phyloP scores from a whole-genome alignment of 1,140 invertebrate genomes.

The Drosophila nasuta region DNA sequence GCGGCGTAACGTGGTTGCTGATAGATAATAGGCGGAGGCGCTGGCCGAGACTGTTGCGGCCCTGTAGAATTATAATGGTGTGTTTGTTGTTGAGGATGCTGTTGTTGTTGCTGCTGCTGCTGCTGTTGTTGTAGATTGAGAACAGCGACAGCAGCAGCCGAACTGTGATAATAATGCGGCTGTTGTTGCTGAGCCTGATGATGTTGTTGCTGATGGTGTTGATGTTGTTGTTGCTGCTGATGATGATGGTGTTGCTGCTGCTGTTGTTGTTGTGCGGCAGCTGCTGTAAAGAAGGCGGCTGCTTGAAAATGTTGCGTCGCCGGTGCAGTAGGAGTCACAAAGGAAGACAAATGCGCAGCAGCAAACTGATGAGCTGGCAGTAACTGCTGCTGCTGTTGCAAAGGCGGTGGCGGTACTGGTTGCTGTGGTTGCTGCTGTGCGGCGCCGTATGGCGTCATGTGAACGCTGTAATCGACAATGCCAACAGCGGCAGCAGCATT shows the following conservation, averaged over 20 bases:
- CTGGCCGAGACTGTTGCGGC: constrained; percentile 57
- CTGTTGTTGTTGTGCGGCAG: constrained; percentile 57
- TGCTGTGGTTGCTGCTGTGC: constrained; percentile 54
- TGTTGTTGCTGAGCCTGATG: constrained; percentile 55
- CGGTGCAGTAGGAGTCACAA: constrained; percentile 61
- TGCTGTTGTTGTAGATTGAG: constrained; percentile 50
- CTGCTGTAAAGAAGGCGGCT: constrained; percentile 59
- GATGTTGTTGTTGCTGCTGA: constrained; percentile 62
- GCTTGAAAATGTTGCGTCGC: constrained; percentile 62
- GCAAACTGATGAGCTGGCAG: constrained; percentile 67
- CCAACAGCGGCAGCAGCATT: constrained; percentile 41
- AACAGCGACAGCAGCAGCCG: constrained; percentile 63
- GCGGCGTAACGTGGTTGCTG: constrained; percentile 67
- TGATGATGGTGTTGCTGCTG: constrained; percentile 62
- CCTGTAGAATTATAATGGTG: constrained; percentile 78
- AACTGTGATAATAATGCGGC: constrained; percentile 74
- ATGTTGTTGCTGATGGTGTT: constrained; percentile 59
- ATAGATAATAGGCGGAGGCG: constrained; percentile 60
- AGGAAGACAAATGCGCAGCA: constrained; percentile 70
- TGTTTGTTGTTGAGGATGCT: constrained; percentile 61
- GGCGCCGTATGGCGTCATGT: constrained; percentile 57
- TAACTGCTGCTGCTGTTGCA: constrained; percentile 50
- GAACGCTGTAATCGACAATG: constrained; percentile 69
- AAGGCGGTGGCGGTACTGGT: constrained; percentile 44
- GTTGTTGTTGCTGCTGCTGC: constrained; percentile 59